Conservation (phyloP, 2,113 vertebrate species). For the Chloropsis hardwickii region DNA sequence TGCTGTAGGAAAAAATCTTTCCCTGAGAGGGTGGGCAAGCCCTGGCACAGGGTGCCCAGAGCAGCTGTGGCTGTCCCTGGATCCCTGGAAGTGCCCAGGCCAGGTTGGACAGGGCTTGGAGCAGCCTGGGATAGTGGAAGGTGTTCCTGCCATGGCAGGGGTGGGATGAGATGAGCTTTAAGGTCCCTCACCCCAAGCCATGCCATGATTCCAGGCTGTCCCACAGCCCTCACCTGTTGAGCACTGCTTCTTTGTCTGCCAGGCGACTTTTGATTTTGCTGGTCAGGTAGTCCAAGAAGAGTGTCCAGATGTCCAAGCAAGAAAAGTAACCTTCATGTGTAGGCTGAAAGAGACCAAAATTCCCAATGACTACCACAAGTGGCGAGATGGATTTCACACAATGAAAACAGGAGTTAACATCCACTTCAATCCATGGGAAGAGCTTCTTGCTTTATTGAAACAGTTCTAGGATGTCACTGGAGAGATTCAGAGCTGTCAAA, state of each 20-base stretch:
- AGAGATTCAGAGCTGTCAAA: not conserved
- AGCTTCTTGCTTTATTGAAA: not conserved
- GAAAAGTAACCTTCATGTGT: constrained; percentile 97
- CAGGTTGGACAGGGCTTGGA: rapidly evolving
- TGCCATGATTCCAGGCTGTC: not conserved
- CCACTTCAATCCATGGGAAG: not conserved
- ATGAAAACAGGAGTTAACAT: not conserved
- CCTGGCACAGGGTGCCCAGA: not conserved
- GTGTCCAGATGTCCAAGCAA: constrained; percentile 96
- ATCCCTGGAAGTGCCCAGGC: not conserved
- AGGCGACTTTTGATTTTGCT: constrained; percentile 95
- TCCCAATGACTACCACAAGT: rapidly evolving
- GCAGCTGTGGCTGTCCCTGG: not conserved
- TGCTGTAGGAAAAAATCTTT: not conserved
- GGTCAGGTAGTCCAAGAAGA: constrained; percentile 96
- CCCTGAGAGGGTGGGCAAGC: rapidly evolving
- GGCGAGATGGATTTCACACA: not conserved
- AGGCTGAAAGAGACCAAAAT: constrained; percentile 77
- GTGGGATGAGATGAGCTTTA: rapidly evolving
- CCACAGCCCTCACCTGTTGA: constrained; percentile 77
- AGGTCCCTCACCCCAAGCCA: not conserved
- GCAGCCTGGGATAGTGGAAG: rapidly evolving
- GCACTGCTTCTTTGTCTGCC: constrained; percentile 90
- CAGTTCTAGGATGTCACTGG: not conserved
- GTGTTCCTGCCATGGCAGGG: not conserved